A percentile compares a stretch with the other conserved stretches of the same genome.
These are phyloP conservation scores for Encarsia formosa DNA, from an alignment of 2,888 invertebrate species.

Conservation along the genomic window DNA sequence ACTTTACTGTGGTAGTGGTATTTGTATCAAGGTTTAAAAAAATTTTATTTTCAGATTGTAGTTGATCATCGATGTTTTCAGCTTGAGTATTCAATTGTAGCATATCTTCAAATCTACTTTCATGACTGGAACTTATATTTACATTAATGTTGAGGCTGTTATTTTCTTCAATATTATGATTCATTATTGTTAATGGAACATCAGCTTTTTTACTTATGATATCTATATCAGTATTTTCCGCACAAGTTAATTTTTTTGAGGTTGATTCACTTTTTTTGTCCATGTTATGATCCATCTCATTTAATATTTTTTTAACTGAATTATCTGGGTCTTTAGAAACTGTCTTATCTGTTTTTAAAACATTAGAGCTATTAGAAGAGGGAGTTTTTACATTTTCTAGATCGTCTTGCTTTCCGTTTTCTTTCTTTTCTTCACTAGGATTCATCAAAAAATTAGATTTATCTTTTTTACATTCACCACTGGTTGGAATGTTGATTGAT, in stretches of 20 bases:
- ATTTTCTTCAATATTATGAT: constrained; percentile 14
- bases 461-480: constrained; percentile 2
- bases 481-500: background rate
- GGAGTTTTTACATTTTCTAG: too few relatives aligned
- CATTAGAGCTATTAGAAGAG: too few relatives aligned
- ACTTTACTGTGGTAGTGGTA: constrained; percentile 47
- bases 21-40: constrained; percentile 48
- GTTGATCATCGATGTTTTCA: constrained; percentile 32
- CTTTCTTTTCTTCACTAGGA: background rate
- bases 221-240: too few relatives aligned
- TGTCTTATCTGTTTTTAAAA: too few relatives aligned
- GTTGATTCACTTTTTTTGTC: too few relatives aligned
- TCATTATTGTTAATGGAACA: constrained; percentile 5
- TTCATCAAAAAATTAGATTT: constrained; percentile 1
- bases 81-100: constrained; percentile 34
- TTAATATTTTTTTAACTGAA: too few relatives aligned
- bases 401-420: too few relatives aligned
- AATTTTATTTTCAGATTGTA: constrained; percentile 37
- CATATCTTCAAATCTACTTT: constrained; percentile 40
- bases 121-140: constrained; percentile 40
- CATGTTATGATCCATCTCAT: too few relatives aligned
- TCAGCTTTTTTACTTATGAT: constrained; percentile 12
- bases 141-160: constrained; percentile 18
- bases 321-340: too few relatives aligned
- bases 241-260: too few relatives aligned